phyloP scores from a whole-genome alignment of 2,113 vertebrate species.

The Neotoma lepida region DNA sequence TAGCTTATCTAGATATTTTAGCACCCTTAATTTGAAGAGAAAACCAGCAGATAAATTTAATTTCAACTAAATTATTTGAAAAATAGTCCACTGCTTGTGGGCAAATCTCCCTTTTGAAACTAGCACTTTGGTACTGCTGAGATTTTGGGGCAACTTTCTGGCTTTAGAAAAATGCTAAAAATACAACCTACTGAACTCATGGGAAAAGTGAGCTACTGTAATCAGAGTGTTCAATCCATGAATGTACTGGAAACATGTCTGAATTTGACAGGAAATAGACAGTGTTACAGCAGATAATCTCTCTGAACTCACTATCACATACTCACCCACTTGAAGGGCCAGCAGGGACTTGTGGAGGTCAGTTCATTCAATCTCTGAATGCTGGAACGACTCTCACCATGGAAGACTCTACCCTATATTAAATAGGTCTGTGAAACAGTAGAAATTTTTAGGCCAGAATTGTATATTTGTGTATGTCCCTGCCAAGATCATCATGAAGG shows the following conservation, averaged over 20 bases:
- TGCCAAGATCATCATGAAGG: background rate
- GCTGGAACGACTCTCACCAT: background rate
- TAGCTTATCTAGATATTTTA: background rate
- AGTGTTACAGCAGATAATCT: background rate
- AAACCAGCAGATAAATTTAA: constrained; percentile 16
- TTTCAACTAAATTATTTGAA: constrained; percentile 9
- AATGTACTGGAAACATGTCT: constrained; percentile 52
- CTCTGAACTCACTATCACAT: background rate
- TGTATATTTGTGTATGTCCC: background rate
- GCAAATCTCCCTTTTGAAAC: constrained; percentile 65
- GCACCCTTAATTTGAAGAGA: constrained; percentile 17
- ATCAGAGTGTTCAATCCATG: constrained; percentile 49
- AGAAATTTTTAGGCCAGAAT: background rate
- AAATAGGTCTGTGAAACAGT: background rate
- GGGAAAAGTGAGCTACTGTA: constrained; percentile 44
- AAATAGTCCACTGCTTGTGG: constrained; percentile 51
- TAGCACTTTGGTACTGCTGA: constrained; percentile 51
- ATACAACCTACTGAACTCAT: constrained; percentile 55
- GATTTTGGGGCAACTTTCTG: constrained; percentile 66
- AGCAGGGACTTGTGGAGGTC: background rate
- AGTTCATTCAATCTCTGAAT: background rate
- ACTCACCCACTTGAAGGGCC: background rate
- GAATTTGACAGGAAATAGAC: constrained; percentile 63
- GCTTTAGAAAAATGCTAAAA: constrained; percentile 69
- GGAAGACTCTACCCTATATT: background rate